Base-by-base conservation (phyloP, 2,888 invertebrate genomes). In the Crocallis elinguaria region DNA sequence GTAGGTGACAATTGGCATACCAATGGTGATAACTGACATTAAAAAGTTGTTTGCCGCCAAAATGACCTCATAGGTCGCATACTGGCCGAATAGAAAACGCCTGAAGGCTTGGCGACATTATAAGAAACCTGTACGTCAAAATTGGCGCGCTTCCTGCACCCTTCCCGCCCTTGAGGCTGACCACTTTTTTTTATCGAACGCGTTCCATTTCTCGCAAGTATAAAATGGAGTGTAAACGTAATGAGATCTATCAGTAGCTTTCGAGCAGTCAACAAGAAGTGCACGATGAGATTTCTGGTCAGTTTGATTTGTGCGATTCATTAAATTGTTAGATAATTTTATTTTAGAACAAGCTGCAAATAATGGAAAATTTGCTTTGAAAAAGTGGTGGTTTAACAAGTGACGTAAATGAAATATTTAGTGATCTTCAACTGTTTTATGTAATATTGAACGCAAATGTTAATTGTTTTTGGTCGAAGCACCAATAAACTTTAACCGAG, bases 281-380 rank as follows among this genome's bases (percentile, higher is more conserved):
- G 86, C 89, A 88, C 73, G 84, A 90, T 90, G 89, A 88, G 89
- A 90, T 79, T 90, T 82, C 88, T 90, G 88, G 88, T 90, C 70
- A 83, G 91, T 64, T n/a, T 30, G 9, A 29, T 17, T 27, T 19
- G 17, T 19, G 12, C 33, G 27, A 30, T 44, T 45, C 23, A 16
- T 41, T 39, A 12, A 25, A 23, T 30, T 32, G n/a, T 37, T 9
- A n/a, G n/a, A 7, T 13, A 12, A 27, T 8, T 14, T 36, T 12
- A n/a, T 19, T 2, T n/a, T 1, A 11, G 9, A 19, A 6, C 9
- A 2, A 19, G n/a, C 9, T 38, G 3, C 12, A 13, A 1, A 13
- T 16, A 27, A 9, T 29, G 11, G 11, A 27, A 2, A 4, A n/a
- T 29, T 29, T 5, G 11, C n/a, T 27, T 27, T 27, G 29, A n/a